Evolutionary conservation across 2,888 invertebrate species (phyloP), one percentile per base, ranked within the genome.

Genomic region (Heliconius erato): DNA sequence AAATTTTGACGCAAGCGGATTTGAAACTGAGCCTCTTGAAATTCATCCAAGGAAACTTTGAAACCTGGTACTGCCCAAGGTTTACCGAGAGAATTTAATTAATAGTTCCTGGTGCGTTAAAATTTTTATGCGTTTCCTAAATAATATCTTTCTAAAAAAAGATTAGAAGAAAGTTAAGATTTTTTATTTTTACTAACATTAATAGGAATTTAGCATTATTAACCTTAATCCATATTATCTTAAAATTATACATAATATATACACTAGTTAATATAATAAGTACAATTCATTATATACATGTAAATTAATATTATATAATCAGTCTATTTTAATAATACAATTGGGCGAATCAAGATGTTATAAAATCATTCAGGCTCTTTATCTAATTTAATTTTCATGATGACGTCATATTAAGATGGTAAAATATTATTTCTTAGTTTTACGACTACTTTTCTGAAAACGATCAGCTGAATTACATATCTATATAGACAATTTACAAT

Each of bases 241-340:
- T 82, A 74, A n/a, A 82, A 76, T 79, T 84, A 83, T 14, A 26
- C 44, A 44, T 19, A 16, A 49, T 72, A 69, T 84, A 79, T 83
- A 84, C 84, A 84, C 32, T 44, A 72, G 5, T 72, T 49, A 16
- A 44, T 72, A 26, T 44, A 82, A 79, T 69, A 76, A 79, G 83
- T 82, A 84, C 69, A 79, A 65, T 74, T 65, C 65, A 35, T 76
- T 90, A 90, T 91, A 80, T 92, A 92, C 91, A 92, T 86, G 87
- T 88, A 90, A 88, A 89, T 87, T 90, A 91, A 90, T 88, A 89
- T 90, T 92, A 92, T 89, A 88, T 91, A 93, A 92, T 94, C 94
- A 94, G 94, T 94, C 94, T 94, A 94, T 94, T 87, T 91, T 92
- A 94, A 84, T 74, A 84, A 80, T 78, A 83, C 69, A 79, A 91